Conservation (phyloP, 1,140 invertebrate genomes). For the Drosophila nebulosa region DNA sequence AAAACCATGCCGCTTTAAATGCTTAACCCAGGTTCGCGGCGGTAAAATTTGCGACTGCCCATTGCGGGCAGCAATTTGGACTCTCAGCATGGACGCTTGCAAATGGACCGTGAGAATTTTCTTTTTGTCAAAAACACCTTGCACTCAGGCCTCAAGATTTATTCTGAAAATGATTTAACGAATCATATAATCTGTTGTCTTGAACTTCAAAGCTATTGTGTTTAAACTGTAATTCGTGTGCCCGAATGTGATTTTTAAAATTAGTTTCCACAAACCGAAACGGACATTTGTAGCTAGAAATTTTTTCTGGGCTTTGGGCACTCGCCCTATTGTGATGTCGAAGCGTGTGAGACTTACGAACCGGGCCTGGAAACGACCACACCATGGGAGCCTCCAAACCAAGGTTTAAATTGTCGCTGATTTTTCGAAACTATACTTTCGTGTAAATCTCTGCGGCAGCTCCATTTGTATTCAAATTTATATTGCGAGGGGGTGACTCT, state of each 20-base stretch:
- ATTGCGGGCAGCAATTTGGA: conserved; percentile 80
- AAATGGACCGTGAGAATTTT: conserved; percentile 82
- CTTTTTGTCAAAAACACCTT: conserved; percentile 81
- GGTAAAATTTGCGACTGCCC: conserved; percentile 83
- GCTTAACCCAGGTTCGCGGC: conserved; percentile 80
- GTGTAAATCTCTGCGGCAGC: conserved; percentile 78
- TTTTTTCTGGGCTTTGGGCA: conserved; percentile 68
- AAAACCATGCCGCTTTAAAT: conserved; percentile 66
- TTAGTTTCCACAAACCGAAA: conserved; percentile 72
- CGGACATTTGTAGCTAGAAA: conserved; percentile 69
- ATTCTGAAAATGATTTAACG: conserved; percentile 28
- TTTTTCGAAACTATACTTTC: conserved; percentile 71
- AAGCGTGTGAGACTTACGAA: conserved; percentile 59
- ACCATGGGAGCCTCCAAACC: conserved; percentile 72
- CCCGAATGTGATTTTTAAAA: conserved; percentile 57
- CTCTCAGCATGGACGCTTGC: conserved; percentile 81
- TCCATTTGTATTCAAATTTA: conserved; percentile 78
- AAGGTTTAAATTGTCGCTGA: conserved; percentile 54
- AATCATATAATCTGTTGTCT: too few species aligned
- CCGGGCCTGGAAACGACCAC: conserved; percentile 61
- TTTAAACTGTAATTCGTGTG: conserved; percentile 63
- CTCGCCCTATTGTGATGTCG: conserved; percentile 63
- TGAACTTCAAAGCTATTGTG: neutral
- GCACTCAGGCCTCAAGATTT: conserved; percentile 81
- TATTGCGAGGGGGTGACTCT: neutral